Evolutionary conservation across 2,888 invertebrate species (phyloP), one percentile per base, ranked within the genome.

Genomic region (Thera britannica): DNA sequence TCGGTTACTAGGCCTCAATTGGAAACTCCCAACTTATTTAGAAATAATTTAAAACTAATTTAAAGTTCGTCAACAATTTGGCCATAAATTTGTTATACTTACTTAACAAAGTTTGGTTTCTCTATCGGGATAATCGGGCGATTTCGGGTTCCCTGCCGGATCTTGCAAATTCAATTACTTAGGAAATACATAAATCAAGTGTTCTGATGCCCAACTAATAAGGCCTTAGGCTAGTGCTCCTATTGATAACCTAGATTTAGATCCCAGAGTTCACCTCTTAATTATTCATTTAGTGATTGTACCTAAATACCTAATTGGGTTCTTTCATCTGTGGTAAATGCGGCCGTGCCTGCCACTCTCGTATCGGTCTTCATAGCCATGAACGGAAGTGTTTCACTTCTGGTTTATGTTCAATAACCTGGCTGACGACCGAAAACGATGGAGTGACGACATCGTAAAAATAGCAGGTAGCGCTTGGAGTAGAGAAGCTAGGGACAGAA

Each of bases 101-200:
- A 23, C 23, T 23, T 23, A 71, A 73, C 73, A 72, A 72, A 72
- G 75, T 75, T 75, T 48, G 67, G 11, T 61, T 12, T 49, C 12
- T 62, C 68, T 64, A 71, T 70, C 72, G 70, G 67, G 65, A 73
- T 72, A 72, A 72, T 75, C 68, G 68, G 58, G 54, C 60, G 65
- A 61, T 71, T 72, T 70, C 57, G 70, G 65, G 62, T 72, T 72
- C 69, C 75, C 72, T 73, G n/a, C n/a, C n/a, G 68, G 60, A 77
- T 84, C 76, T 86, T 79, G 75, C 74, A 72, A 79, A 86, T 86
- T 88, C 84, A 87, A 88, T 88, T 88, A 86, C 85, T 83, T 82
- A 78, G 79, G 79, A 83, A 83, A 81, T 79, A 83, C 83, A 87
- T 86, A 86, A 87, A 87, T 88, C 87, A 87, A 80, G 74, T 71